Conservation (phyloP, 2,113 vertebrate species). For the Saccopteryx bilineata region DNA sequence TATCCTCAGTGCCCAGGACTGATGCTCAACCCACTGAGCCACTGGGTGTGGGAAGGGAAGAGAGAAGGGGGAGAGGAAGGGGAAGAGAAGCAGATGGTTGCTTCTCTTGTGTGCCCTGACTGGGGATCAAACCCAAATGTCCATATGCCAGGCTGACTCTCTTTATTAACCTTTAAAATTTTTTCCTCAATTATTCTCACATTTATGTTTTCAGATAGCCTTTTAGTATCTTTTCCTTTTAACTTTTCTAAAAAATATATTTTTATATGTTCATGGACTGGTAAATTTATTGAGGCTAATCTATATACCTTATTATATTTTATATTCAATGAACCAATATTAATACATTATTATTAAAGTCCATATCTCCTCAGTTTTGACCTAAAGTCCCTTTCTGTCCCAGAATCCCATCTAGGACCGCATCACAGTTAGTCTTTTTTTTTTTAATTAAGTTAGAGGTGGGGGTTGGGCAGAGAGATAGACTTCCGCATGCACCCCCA, state of each 20-base stretch:
- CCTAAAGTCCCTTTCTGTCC: background rate
- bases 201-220: background rate
- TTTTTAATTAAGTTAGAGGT: too few relatives aligned
- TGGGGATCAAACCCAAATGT: too few relatives aligned
- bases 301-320: background rate
- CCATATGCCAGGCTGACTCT: too few relatives aligned
- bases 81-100: too few relatives aligned
- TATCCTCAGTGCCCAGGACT: too few relatives aligned
- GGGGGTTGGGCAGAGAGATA: too few relatives aligned
- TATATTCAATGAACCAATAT: background rate
- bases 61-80: too few relatives aligned
- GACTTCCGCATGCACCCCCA: too few relatives aligned
- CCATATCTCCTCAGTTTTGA: background rate
- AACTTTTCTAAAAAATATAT: conserved; percentile 19
- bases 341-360: background rate
- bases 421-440: background rate
- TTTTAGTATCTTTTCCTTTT: background rate
- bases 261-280: background rate
- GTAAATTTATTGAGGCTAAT: background rate
- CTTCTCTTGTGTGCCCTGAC: too few relatives aligned
- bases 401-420: background rate
- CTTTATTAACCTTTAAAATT: background rate
- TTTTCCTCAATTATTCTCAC: background rate
- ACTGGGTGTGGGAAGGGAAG: too few relatives aligned
- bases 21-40: too few relatives aligned